Evolutionary conservation across 2,797 vertebrate genomes (phyloP), one percentile per base, ranked within the genome.

Genomic region (Alauda arvensis): DNA sequence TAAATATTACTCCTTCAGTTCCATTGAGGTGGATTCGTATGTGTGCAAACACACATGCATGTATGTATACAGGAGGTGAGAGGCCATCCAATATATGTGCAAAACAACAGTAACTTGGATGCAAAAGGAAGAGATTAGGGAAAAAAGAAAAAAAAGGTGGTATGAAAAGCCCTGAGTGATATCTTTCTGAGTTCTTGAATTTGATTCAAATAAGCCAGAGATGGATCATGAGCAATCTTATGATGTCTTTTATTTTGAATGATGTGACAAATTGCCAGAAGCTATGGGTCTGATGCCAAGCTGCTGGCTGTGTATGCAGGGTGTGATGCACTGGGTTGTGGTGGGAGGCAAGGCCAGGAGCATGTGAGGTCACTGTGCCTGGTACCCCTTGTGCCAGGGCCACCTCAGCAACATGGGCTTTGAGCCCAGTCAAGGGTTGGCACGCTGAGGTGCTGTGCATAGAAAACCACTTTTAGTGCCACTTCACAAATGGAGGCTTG

Each of bases 301-400:
- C 34, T 3, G 2, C 55, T 60, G 51, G 49, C 57, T 16, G 9
- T 49, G 55, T 31, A 9, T 0, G 1, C 12, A 13, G 72, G 28
- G 15, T 1, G 2, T 52, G 55, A 21, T 26, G 52, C 10, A 2
- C 63, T 0, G 0, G 6, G 14, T 4, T 65, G 60, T 45, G 39
- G 13, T 37, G 49, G 46, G 34, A 70, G 53, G 39, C n/a, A 49
- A 26, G 43, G n/a, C 66, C 23, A 40, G 66, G 31, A 67, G 33
- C 57, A 31, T 1, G 17, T 2, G 1, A 53, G 57, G 46, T 42
- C 6, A 1, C 70, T n/a, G 18, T 88, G 39, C 62, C 34, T 67
- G 33, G 12, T 8, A 3, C 51, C n/a, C 20, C 14, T 56, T 48
- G 33, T 92, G 79, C 60, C 89, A 74, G 39, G 56, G 56, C 29